Conservation (phyloP, 2,888 invertebrate genomes). For the Phaedon cochleariae region DNA sequence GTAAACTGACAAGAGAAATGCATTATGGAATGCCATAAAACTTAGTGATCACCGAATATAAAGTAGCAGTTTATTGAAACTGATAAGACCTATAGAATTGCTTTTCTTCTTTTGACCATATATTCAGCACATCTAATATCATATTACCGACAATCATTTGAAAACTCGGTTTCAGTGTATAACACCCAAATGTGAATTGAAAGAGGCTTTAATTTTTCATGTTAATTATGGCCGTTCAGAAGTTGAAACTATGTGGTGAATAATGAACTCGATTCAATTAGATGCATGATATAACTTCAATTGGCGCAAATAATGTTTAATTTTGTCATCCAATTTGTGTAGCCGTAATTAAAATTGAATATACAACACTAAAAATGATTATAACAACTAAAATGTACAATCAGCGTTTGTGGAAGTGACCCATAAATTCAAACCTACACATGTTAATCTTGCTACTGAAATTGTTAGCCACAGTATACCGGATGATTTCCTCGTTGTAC, state of each 20-base stretch:
- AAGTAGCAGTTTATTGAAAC: neutral
- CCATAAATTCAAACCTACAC: neutral
- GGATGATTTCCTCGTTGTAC: neutral
- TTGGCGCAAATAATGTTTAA: neutral
- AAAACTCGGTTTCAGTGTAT: too few relatives aligned
- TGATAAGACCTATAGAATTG: neutral
- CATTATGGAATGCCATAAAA: constrained; percentile 1
- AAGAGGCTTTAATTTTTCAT: neutral
- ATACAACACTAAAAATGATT: neutral
- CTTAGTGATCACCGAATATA: neutral
- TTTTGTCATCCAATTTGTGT: neutral
- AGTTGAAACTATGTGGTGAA: neutral
- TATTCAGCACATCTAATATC: neutral
- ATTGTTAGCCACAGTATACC: neutral
- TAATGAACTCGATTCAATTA: neutral
- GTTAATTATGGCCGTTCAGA: neutral
- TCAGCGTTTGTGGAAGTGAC: neutral
- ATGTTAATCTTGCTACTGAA: neutral
- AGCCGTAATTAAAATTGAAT: neutral
- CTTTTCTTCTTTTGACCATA: too few relatives aligned
- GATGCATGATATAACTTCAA: neutral
- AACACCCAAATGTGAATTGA: neutral
- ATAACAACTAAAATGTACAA: neutral
- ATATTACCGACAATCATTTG: too few relatives aligned
- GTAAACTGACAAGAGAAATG: neutral